A percentile compares a stretch with the other conserved stretches of the same genome.
Conservation (phyloP, 2,888 invertebrate species). For the Brachyptera risi region DNA sequence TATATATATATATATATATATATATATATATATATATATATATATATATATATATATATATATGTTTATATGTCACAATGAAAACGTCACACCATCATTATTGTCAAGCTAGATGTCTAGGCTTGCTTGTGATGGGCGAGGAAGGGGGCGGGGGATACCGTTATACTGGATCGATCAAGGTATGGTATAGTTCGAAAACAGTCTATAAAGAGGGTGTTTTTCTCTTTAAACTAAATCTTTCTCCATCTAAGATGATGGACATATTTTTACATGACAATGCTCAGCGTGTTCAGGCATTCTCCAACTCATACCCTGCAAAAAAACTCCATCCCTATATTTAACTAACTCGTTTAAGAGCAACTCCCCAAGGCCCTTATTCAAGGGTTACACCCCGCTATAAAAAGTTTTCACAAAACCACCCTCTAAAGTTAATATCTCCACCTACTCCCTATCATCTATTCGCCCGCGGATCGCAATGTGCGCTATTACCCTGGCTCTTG, state of each 20-base stretch:
- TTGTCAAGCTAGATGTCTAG: too few relatives aligned
- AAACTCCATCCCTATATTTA: conserved; percentile 15
- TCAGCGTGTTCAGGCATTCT: conserved; percentile 4
- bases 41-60: conserved; percentile 2
- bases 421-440: background rate
- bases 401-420: conserved; percentile 2
- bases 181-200: too few relatives aligned
- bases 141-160: too few relatives aligned
- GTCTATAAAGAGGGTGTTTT: too few relatives aligned
- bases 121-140: too few relatives aligned
- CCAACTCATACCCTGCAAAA: conserved; percentile 6
- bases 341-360: conserved; percentile 22
- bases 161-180: too few relatives aligned
- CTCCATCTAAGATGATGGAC: too few relatives aligned
- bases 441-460: background rate
- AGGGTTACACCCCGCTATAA: conserved; percentile 5
- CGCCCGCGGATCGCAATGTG: background rate
- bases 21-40: conserved; percentile 2
- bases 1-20: too few relatives aligned
- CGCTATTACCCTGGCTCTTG: too few relatives aligned
- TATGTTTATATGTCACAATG: too few relatives aligned
- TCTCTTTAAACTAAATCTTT: too few relatives aligned
- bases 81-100: too few relatives aligned
- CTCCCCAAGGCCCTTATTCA: background rate
- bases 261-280: conserved; percentile 2